phyloP scores from a whole-genome alignment of 2,888 invertebrate species.

The Rhingia campestris region DNA sequence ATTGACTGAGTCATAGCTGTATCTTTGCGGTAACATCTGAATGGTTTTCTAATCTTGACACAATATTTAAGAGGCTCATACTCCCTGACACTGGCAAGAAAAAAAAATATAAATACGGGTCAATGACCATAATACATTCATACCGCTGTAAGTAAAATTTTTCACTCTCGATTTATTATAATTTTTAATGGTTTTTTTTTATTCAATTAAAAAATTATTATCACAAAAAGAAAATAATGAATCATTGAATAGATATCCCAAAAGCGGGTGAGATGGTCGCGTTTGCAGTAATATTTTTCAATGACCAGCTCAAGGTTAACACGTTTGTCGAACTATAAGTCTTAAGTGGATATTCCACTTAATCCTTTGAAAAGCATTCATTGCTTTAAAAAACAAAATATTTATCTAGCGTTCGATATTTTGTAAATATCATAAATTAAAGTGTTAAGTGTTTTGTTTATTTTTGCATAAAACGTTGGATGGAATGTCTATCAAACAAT shows the following conservation, averaged over 20 bases:
- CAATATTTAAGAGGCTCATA: slow-evolving; percentile 7
- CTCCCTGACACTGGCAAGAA: not conserved
- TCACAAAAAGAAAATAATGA: too few relatives aligned
- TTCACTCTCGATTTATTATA: not conserved
- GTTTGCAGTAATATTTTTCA: too few relatives aligned
- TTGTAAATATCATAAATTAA: not conserved
- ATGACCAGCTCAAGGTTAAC: slow-evolving; percentile 3
- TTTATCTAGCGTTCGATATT: not conserved
- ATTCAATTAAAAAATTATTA: not conserved
- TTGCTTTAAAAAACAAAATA: not conserved
- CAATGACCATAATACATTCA: slow-evolving; percentile 36
- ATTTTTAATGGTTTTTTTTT: not conserved
- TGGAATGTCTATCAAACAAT: not conserved
- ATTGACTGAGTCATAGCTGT: slow-evolving; percentile 9
- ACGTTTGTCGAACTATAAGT: slow-evolving; percentile 17
- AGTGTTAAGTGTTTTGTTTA: not conserved
- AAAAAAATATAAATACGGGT: slow-evolving; percentile 1
- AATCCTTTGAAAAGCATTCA: slow-evolving; percentile 16
- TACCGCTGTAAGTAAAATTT: slow-evolving; percentile 2
- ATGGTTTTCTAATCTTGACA: slow-evolving; percentile 1
- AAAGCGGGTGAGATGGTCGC: too few relatives aligned
- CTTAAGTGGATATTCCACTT: slow-evolving; percentile 14
- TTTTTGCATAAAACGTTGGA: not conserved
- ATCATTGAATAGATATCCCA: too few relatives aligned
- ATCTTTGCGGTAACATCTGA: not conserved